phyloP scores from a whole-genome alignment of 2,888 invertebrate genomes.

The Sinelater perroti region DNA sequence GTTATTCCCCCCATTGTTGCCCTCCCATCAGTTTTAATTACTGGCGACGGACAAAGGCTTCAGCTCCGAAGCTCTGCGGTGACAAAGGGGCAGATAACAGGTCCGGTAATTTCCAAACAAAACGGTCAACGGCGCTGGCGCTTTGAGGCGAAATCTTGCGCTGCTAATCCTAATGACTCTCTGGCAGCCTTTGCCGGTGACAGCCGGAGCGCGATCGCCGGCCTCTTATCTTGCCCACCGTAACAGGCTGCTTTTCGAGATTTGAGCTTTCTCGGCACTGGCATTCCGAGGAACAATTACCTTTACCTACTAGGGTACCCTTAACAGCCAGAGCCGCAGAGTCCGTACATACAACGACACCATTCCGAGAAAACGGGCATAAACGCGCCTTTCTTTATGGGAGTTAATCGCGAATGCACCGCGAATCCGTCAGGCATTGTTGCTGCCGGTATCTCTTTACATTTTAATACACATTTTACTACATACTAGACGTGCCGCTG shows the following conservation, averaged over 20 bases:
- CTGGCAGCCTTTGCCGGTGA: too few species aligned
- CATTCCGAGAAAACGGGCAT: constrained; percentile 45
- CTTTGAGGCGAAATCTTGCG: background rate
- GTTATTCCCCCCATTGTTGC: too few species aligned
- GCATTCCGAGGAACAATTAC: constrained; percentile 20
- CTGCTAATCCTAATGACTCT: too few species aligned
- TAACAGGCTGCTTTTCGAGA: constrained; percentile 1
- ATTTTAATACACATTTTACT: constrained; percentile 38
- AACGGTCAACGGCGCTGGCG: background rate
- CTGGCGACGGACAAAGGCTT: too few species aligned
- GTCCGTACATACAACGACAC: constrained; percentile 45
- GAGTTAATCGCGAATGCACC: constrained; percentile 48
- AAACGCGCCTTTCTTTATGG: constrained; percentile 45
- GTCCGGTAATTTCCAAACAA: background rate
- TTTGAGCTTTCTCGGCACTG: background rate
- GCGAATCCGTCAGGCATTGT: constrained; percentile 42
- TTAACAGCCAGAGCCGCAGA: constrained; percentile 8
- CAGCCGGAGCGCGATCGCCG: constrained; percentile 6
- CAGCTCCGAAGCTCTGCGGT: too few species aligned
- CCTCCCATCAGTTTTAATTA: too few species aligned
- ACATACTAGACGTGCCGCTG: constrained; percentile 28
- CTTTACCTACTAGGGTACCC: constrained; percentile 31
- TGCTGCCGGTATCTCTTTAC: constrained; percentile 35
- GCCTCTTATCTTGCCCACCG: constrained; percentile 11
- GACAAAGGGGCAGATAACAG: too few species aligned